A percentile compares a stretch with the other conserved stretches of the same genome.
Evolutionary conservation across 2,113 vertebrate genomes (phyloP).

Genomic region (Hippocampus barbouri): DNA sequence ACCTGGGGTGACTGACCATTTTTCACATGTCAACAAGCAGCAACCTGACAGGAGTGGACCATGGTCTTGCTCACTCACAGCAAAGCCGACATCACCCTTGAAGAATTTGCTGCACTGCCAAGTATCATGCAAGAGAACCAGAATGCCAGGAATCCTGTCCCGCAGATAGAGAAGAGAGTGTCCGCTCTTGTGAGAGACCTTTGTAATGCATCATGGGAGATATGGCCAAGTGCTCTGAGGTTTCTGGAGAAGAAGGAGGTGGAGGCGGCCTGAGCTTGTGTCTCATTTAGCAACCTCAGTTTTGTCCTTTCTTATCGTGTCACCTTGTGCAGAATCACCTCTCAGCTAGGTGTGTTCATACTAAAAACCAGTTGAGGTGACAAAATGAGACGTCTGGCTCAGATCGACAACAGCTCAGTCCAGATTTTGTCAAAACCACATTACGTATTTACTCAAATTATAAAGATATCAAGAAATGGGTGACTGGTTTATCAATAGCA

Average conservation of each 20-base stretch:
- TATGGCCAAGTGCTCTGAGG: slow-evolving; percentile 25
- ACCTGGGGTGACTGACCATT: no score
- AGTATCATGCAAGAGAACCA: slow-evolving; percentile 24
- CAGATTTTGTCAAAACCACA: neutral
- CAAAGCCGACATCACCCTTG: slow-evolving; percentile 6
- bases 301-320: slow-evolving; percentile 37
- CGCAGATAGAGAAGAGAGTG: slow-evolving; percentile 34
- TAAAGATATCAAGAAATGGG: no score
- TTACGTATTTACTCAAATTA: no score
- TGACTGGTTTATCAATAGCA: no score
- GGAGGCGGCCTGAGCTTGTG: neutral
- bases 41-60: neutral
- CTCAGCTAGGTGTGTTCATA: neutral
- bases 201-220: slow-evolving; percentile 41
- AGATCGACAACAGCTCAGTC: neutral
- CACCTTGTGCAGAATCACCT: slow-evolving; percentile 5
- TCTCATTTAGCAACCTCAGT: slow-evolving; percentile 16
- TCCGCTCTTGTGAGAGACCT: slow-evolving; percentile 16
- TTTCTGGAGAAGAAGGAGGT: slow-evolving; percentile 24
- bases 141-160: slow-evolving; percentile 36
- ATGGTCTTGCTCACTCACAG: slow-evolving; percentile 1
- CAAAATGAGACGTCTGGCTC: slow-evolving; percentile 1
- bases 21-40: neutral
- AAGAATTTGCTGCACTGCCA: slow-evolving; percentile 30
- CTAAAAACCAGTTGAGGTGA: slow-evolving; percentile 24